Percentiles rank a stretch among this genome's conserved stretches.
Evolutionary conservation across 2,113 vertebrate genomes (phyloP).

Genomic region (Plestiodon gilberti): DNA sequence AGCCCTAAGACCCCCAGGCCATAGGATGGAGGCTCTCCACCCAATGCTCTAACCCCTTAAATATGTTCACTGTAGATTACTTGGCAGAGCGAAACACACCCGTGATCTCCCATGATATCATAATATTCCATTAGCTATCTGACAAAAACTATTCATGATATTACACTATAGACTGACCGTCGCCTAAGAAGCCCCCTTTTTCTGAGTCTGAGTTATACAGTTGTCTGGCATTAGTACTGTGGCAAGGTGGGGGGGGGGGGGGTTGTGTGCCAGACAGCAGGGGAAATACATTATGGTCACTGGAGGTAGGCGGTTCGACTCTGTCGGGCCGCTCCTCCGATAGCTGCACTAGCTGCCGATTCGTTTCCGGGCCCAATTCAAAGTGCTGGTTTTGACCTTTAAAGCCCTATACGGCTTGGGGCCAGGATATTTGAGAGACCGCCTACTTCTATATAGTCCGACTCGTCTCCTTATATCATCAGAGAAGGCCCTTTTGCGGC

Average conservation of each 20-base stretch:
- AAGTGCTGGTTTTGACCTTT: too few relatives aligned
- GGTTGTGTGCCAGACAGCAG: neutral
- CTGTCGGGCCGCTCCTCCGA: too few relatives aligned
- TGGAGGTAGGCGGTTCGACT: too few relatives aligned
- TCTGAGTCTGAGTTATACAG: neutral
- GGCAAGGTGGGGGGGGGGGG: neutral
- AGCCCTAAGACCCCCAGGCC: neutral
- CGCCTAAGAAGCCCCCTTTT: neutral
- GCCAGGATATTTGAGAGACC: too few relatives aligned
- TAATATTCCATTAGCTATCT: neutral
- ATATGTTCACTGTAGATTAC: neutral
- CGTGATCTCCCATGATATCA: constrained; percentile 36
- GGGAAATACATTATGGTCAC: too few relatives aligned
- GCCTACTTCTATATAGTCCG: too few relatives aligned
- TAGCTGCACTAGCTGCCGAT: too few relatives aligned
- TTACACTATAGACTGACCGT: neutral
- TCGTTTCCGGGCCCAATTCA: too few relatives aligned
- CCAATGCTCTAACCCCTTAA: neutral
- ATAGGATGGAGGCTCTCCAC: neutral
- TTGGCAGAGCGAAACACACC: constrained; percentile 10
- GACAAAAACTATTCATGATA: constrained; percentile 29
- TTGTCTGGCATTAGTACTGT: neutral
- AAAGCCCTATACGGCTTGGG: too few relatives aligned
- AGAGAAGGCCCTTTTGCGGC: too few relatives aligned
- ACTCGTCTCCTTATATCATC: too few relatives aligned